Percentiles rank a stretch among this genome's conserved stretches.
These are phyloP conservation scores for Misgurnus mizolepis DNA, from an alignment of 2,113 vertebrate genomes.

Conservation along the genomic window DNA sequence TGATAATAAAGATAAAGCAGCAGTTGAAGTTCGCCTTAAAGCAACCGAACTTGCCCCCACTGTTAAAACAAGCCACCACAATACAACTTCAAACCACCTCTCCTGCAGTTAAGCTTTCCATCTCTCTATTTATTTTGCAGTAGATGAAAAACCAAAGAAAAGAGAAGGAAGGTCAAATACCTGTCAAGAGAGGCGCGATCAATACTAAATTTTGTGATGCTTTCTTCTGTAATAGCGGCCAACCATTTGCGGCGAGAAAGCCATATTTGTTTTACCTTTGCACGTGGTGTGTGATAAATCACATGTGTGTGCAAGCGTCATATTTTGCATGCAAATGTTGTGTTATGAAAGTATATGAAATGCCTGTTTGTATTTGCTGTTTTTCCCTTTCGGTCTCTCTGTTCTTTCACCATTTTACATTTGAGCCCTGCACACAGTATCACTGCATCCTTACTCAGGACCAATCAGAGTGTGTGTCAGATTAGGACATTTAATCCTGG, in stretches of 20 bases:
- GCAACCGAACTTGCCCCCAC: constrained; percentile 53
- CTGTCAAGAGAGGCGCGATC: constrained; percentile 58
- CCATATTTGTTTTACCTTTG: neutral
- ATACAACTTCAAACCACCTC: constrained; percentile 11
- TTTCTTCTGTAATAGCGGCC: constrained; percentile 37
- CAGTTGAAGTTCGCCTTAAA: constrained; percentile 67
- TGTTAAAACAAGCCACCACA: constrained; percentile 55
- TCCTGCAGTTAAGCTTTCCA: constrained; percentile 54
- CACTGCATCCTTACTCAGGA: constrained; percentile 52
- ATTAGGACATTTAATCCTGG: constrained; percentile 65
- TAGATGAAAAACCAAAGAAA: constrained; percentile 48
- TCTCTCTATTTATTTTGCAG: constrained; percentile 58
- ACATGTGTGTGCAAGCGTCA: neutral
- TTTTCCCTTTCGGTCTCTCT: neutral
- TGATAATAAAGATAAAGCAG: constrained; percentile 75
- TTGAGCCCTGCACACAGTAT: constrained; percentile 18
- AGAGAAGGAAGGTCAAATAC: constrained; percentile 66
- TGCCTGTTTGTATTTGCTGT: neutral
- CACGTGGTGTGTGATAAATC: neutral
- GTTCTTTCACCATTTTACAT: constrained; percentile 32
- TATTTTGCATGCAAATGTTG: neutral
- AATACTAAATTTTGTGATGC: constrained; percentile 54
- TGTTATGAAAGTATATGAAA: neutral
- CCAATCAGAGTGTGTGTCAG: constrained; percentile 55
- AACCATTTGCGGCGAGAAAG: constrained; percentile 13